Percentiles rank a stretch among this genome's conserved stretches.
These are phyloP conservation scores for Apis laboriosa DNA, from an alignment of 1,140 invertebrate genomes.

Conservation along the genomic window DNA sequence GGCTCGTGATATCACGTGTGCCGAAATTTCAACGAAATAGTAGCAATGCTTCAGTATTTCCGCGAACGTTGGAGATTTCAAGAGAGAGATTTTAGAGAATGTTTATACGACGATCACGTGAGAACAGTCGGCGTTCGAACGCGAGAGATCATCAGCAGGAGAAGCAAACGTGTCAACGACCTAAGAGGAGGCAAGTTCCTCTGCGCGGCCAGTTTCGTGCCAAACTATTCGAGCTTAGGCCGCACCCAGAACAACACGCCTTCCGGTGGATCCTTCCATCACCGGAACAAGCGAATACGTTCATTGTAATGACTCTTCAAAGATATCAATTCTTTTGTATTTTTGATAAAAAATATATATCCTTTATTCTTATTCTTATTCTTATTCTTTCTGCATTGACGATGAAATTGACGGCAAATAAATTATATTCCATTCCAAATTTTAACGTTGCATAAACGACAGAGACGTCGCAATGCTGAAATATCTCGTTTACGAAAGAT, in stretches of 20 bases:
- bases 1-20: too few relatives aligned
- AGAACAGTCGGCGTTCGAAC: background rate
- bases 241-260: constrained; percentile 44
- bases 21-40: background rate
- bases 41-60: background rate
- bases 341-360: too few relatives aligned
- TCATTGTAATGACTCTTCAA: background rate
- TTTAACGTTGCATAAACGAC: too few relatives aligned
- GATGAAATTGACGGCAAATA: too few relatives aligned
- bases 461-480: too few relatives aligned
- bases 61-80: background rate
- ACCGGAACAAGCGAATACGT: background rate
- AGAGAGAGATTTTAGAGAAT: background rate
- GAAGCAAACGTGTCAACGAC: constrained; percentile 55
- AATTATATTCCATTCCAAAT: too few relatives aligned
- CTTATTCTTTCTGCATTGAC: too few relatives aligned
- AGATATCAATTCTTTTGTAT: too few relatives aligned
- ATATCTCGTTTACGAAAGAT: too few relatives aligned
- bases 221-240: constrained; percentile 58
- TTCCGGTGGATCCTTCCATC: constrained; percentile 42
- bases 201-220: constrained; percentile 45
- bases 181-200: constrained; percentile 5
- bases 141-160: constrained; percentile 1
- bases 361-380: too few relatives aligned
- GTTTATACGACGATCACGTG: constrained; percentile 9